A percentile compares a stretch with the other conserved stretches of the same genome.
Evolutionary conservation across 2,888 invertebrate species (phyloP).

Genomic region (Cephus spinipes): DNA sequence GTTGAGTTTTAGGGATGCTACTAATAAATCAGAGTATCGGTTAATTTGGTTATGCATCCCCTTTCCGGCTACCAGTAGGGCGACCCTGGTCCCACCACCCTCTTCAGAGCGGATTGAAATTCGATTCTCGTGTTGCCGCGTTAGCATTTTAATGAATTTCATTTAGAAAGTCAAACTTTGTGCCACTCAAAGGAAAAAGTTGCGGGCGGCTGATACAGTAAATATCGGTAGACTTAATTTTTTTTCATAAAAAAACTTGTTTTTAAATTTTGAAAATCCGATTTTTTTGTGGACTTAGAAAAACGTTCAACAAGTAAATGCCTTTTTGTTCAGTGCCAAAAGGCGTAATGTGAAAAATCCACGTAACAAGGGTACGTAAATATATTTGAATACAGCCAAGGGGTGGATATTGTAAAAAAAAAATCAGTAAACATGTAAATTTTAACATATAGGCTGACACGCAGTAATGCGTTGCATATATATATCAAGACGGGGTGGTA

Average conservation of each 20-base stretch:
- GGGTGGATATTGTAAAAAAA: neutral
- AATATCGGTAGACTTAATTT: conserved; percentile 10
- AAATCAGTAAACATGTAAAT: conserved; percentile 26
- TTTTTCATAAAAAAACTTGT: neutral
- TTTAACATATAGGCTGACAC: conserved; percentile 26
- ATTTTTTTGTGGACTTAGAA: conserved; percentile 7
- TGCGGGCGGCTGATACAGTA: too few relatives aligned
- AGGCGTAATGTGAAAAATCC: too few relatives aligned
- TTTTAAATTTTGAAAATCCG: too few relatives aligned
- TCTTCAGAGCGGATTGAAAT: conserved; percentile 28
- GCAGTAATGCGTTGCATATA: conserved; percentile 18
- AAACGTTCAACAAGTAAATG: too few relatives aligned
- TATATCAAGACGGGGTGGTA: conserved; percentile 22
- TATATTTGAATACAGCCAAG: too few relatives aligned
- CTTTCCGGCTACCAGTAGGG: neutral
- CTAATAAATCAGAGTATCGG: conserved; percentile 40
- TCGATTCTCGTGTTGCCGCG: conserved; percentile 33
- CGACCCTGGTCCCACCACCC: neutral
- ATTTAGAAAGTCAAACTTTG: conserved; percentile 26
- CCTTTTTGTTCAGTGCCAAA: too few relatives aligned
- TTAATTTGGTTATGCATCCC: conserved; percentile 43
- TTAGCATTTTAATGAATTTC: conserved; percentile 47
- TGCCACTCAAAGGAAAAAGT: conserved; percentile 15
- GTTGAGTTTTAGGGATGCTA: conserved; percentile 2
- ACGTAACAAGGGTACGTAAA: too few relatives aligned